Percentiles rank a stretch among this genome's conserved stretches.
Conservation (phyloP, 2,888 invertebrate genomes). For the Cremastobaeus sp. region DNA sequence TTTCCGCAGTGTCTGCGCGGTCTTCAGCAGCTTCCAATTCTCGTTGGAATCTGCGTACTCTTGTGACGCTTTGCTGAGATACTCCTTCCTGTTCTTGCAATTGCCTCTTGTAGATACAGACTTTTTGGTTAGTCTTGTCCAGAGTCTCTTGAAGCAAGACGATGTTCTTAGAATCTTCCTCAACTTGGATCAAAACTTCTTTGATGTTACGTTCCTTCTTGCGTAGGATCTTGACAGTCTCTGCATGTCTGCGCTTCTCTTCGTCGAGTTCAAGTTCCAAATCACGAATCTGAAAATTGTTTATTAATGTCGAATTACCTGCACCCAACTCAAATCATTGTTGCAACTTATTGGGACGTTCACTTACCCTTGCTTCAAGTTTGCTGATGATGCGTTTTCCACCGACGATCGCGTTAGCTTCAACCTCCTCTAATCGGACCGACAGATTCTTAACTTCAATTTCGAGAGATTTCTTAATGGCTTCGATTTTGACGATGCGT, state of each 20-base stretch:
- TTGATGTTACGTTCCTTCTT: conserved; percentile 98
- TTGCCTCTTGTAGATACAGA: conserved; percentile 97
- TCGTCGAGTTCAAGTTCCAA: conserved; percentile 96
- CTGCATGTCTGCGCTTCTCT: conserved; percentile 97
- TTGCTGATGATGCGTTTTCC: conserved; percentile 98
- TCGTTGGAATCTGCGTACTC: conserved; percentile 98
- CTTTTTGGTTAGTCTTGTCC: conserved; percentile 92
- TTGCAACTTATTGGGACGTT: too few relatives aligned
- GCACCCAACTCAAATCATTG: too few relatives aligned
- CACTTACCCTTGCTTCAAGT: conserved; percentile 88
- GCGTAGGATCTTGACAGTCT: conserved; percentile 97
- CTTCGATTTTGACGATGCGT: conserved; percentile 97
- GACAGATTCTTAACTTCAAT: conserved; percentile 98
- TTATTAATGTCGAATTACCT: not conserved
- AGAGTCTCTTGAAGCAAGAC: conserved; percentile 92
- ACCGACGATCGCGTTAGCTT: conserved; percentile 97
- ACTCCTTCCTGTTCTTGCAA: conserved; percentile 95
- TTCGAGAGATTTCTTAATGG: conserved; percentile 97
- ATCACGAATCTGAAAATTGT: conserved; percentile 87
- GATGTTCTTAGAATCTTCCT: conserved; percentile 98
- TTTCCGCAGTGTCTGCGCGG: conserved; percentile 96
- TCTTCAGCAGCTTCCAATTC: conserved; percentile 98
- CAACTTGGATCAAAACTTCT: conserved; percentile 96
- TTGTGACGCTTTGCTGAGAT: conserved; percentile 94
- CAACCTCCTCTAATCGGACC: conserved; percentile 95